Evolutionary conservation across 2,888 invertebrate genomes (phyloP), one percentile per base, ranked within the genome.

Genomic region (Pachycephus smyrnensis): DNA sequence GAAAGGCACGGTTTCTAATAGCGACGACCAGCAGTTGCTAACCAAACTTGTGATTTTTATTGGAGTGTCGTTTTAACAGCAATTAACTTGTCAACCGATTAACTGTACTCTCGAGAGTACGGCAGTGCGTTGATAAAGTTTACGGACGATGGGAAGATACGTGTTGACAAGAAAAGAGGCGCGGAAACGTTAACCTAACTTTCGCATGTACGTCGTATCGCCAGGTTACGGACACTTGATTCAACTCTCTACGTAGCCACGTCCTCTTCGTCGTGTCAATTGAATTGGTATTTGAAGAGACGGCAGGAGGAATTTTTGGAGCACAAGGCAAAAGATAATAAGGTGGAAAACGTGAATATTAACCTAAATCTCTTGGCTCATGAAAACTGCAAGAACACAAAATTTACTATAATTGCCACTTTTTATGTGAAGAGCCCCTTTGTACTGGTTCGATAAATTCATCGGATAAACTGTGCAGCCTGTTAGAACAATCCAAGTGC

Each of bases 131-230:
- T 55, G 23, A 55, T 55, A 55, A 23, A 55, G 9, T 55, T 55
- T 55, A 9, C 55, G 55, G 23, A 55, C 55, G 23, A 55, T 55
- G 55, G 55, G 23, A 55, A 55, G 9, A 55, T 23, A 23, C 23
- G 55, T 55, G 55, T 23, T 55, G 55, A 1, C 55, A 55, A 55
- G 55, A 55, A 55, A 55, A 55, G 55, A 55, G 31, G 71, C 71
- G 71, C 31, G 71, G 32, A 31, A 33, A 32, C 71, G 71, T 71
- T 71, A 71, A 71, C 71, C 71, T 71, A 71, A 71, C 71, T 71
- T 71, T 71, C 31, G 12, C 31, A 33, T 33, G 32, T 33, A 33
- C 12, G 15, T 33, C 71, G 55, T 55, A 55, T 55, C 23, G 2
- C 23, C 55, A 55, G 55, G 23, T 55, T 23, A 55, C 55, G 23